phyloP scores from a whole-genome alignment of 2,113 vertebrate genomes.

The Dendrocopos noguchii region DNA sequence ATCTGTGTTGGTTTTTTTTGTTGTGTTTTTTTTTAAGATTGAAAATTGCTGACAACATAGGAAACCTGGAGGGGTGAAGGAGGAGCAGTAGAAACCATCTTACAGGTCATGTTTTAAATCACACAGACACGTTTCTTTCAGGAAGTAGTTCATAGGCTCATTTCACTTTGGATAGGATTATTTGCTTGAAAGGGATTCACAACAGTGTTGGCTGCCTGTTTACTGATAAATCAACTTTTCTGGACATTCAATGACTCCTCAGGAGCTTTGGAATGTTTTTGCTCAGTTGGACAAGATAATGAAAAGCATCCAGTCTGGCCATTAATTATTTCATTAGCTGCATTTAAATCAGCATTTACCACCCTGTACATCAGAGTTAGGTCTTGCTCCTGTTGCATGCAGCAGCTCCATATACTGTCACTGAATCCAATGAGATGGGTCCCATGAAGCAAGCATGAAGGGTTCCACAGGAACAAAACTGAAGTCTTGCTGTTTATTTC shows the following conservation, averaged over 20 bases:
- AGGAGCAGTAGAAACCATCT: not conserved
- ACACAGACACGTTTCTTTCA: not conserved
- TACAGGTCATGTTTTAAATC: not conserved
- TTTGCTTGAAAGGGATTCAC: not conserved
- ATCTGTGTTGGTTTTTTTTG: not conserved
- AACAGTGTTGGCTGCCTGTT: not conserved
- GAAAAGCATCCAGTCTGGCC: not conserved
- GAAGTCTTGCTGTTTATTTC: not conserved
- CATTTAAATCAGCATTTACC: not conserved
- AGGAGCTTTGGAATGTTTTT: conserved; percentile 23
- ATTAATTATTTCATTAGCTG: not conserved
- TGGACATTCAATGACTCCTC: not conserved
- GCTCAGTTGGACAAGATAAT: not conserved
- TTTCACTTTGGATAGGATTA: not conserved
- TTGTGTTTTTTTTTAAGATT: not conserved
- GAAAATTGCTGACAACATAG: not conserved
- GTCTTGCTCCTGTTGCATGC: not conserved
- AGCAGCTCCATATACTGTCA: not conserved
- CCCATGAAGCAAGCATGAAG: not conserved
- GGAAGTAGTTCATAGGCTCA: not conserved
- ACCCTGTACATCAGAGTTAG: not conserved
- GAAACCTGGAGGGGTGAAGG: not conserved
- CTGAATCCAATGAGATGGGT: not conserved
- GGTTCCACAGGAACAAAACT: not conserved
- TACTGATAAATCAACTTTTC: conserved; percentile 34